Evolutionary conservation across 2,888 invertebrate genomes (phyloP), one percentile per base, ranked within the genome.

Genomic region (Gerris lacustris): DNA sequence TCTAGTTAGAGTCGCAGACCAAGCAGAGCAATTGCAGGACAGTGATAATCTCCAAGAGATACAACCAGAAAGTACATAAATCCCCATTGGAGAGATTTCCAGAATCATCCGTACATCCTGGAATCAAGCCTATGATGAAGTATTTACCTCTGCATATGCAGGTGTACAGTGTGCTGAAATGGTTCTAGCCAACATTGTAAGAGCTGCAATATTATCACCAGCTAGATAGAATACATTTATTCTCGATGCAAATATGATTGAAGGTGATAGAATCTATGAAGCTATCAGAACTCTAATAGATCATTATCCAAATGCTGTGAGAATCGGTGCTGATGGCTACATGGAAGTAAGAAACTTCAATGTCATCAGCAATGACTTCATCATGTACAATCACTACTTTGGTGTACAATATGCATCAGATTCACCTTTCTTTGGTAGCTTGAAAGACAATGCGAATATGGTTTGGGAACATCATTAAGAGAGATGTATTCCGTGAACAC

Each of bases 141-240:
- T 76, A 67, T 77, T 77, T 63, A 73, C 69, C 66, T 75, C 76
- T 69, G 71, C 71, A 66, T 75, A 66, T 75, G 73, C 74, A 67
- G 76, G 76, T 15, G 70, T 70, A 62, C 76, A 77, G 74, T 77
- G 77, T 71, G 74, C 73, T 76, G 76, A 76, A 4, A 77, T 76
- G 75, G 75, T 71, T 45, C 69, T 76, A 44, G 74, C 76, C 55
- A 76, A 76, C 69, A 76, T 73, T 67, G 68, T 73, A 71, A 71
- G 70, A 68, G 73, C 73, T 66, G 69, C n/a, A 70, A 69, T 66
- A 75, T 75, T 76, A 69, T 68, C 43, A 72, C 71, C 17, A 72
- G 73, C 45, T 31, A 1, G 31, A 31, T 31, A 4, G 31, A 31
- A 31, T 31, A 31, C 4, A 31, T 31, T 31, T 1, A 74, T 71